A percentile compares a stretch with the other conserved stretches of the same genome.
These are phyloP conservation scores for Drosophila auraria DNA, from an alignment of 1,140 invertebrate species.

Conservation along the genomic window DNA sequence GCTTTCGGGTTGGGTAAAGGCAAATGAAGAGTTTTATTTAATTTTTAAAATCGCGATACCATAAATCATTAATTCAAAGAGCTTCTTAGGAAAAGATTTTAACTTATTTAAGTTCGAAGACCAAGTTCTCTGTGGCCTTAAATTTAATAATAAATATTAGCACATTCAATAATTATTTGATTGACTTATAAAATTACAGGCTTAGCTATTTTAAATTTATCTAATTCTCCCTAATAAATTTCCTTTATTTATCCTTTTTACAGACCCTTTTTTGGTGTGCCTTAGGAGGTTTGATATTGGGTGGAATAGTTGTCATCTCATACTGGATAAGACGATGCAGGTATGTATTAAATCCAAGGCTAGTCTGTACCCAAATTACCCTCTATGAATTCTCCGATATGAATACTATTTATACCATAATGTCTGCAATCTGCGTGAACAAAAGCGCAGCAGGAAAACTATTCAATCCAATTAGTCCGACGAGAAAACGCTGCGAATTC, in stretches of 20 bases:
- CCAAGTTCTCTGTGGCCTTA: too few relatives aligned
- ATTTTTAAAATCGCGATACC: background rate
- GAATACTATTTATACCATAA: constrained; percentile 6
- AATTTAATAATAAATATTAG: too few relatives aligned
- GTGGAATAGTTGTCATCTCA: constrained; percentile 84
- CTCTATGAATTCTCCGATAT: constrained; percentile 6
- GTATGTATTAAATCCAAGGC: constrained; percentile 55
- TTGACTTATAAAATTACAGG: too few relatives aligned
- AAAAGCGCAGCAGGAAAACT: constrained; percentile 35
- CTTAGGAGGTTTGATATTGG: constrained; percentile 82
- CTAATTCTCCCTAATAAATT: background rate
- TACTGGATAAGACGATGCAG: constrained; percentile 85
- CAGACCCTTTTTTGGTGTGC: constrained; percentile 85
- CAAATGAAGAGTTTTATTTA: too few relatives aligned
- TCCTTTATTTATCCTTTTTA: background rate
- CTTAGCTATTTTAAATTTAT: too few relatives aligned
- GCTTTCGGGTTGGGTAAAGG: background rate
- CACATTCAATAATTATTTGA: too few relatives aligned
- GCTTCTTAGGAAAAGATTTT: background rate
- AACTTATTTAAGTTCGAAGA: background rate
- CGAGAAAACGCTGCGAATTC: background rate
- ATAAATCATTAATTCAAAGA: background rate
- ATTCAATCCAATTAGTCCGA: constrained; percentile 59
- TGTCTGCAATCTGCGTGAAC: constrained; percentile 14
- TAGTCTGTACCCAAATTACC: constrained; percentile 1